Percentiles rank a stretch among this genome's conserved stretches.
These are phyloP conservation scores for Thalassarche chlororhynchos DNA, from an alignment of 2,113 vertebrate species.

Conservation along the genomic window DNA sequence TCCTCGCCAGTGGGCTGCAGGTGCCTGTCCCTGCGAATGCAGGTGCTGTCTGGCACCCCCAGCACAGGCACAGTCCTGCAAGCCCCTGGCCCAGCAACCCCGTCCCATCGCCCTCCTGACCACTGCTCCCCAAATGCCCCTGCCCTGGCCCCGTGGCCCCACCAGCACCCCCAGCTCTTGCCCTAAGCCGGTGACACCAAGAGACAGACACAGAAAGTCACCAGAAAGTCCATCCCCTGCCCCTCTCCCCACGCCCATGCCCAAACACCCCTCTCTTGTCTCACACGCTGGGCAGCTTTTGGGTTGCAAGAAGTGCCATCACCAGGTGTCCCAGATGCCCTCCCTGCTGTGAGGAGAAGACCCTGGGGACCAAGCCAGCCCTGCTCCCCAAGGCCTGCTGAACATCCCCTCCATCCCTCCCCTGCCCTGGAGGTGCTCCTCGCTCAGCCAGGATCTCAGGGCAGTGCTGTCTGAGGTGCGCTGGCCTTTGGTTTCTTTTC, in stretches of 20 bases:
- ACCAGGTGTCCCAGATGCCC: background rate
- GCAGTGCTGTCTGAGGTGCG: background rate
- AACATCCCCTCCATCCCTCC: background rate
- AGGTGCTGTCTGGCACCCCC: background rate
- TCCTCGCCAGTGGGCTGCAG: background rate
- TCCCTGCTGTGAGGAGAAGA: background rate
- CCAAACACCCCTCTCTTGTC: background rate
- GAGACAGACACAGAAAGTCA: background rate
- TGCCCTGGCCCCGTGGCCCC: background rate
- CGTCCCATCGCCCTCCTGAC: fast-evolving
- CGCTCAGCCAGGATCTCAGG: background rate
- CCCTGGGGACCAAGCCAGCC: background rate
- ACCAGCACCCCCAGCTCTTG: background rate
- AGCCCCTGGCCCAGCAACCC: background rate
- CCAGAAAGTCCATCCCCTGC: background rate
- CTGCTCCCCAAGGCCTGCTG: background rate
- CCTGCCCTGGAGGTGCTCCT: background rate
- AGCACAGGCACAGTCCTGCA: background rate
- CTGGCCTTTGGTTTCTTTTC: background rate
- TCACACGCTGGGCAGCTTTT: background rate
- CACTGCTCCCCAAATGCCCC: background rate
- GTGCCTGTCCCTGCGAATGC: background rate
- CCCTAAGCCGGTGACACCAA: background rate
- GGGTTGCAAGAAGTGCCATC: background rate
- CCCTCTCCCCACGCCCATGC: too few species aligned